These are phyloP conservation scores for Adelosebastes latens DNA, from an alignment of 2,797 vertebrate genomes.

Conservation along the genomic window DNA sequence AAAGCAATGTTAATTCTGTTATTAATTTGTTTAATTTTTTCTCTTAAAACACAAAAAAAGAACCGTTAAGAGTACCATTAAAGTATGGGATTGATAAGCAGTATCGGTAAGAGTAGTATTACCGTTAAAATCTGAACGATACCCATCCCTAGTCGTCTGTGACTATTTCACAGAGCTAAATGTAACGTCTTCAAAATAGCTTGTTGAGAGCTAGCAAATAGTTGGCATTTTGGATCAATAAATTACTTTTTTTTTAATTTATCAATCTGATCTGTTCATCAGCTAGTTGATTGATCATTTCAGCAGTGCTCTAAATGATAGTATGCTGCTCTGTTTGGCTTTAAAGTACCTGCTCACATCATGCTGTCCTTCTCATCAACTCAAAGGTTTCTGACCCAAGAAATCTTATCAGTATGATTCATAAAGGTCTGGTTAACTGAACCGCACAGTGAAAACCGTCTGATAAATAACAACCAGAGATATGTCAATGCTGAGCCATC, in stretches of 20 bases:
- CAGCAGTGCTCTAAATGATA: neutral
- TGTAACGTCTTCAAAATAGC: neutral
- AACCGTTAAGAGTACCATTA: no score
- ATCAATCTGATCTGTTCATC: neutral
- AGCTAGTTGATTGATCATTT: neutral
- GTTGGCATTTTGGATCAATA: neutral
- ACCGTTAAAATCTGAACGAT: no score
- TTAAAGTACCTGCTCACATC: neutral
- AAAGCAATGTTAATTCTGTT: no score
- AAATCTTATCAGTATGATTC: slow-evolving; percentile 34
- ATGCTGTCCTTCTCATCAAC: neutral
- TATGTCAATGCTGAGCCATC: slow-evolving; percentile 31
- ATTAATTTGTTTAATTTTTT: no score
- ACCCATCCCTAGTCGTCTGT: neutral
- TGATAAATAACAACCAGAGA: slow-evolving; percentile 37
- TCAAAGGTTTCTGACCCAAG: slow-evolving; percentile 22
- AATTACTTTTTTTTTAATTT: neutral
- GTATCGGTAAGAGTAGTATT: no score
- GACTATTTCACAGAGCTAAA: neutral
- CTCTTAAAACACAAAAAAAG: no score
- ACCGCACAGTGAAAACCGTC: neutral
- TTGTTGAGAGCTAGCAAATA: neutral
- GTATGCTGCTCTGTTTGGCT: neutral
- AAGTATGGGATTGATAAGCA: no score
- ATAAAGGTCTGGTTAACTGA: slow-evolving; percentile 47